These are phyloP conservation scores for Saccopteryx bilineata DNA, from an alignment of 2,113 vertebrate genomes.

Conservation along the genomic window DNA sequence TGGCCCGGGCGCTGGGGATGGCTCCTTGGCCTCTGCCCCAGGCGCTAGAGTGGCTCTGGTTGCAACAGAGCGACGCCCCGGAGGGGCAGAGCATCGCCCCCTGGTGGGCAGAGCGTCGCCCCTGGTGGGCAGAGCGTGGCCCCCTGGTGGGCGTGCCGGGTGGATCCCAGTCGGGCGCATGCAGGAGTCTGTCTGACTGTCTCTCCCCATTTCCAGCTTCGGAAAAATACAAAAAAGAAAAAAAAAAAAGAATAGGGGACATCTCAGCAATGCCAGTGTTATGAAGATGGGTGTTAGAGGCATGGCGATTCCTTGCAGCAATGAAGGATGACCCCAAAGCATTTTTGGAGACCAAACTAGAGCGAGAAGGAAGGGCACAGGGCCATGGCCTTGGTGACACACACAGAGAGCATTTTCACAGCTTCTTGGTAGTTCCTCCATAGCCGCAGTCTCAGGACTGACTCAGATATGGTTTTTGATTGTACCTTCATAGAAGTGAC, in stretches of 20 bases:
- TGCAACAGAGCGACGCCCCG: too few relatives aligned
- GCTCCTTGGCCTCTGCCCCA: too few relatives aligned
- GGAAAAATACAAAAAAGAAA: too few relatives aligned
- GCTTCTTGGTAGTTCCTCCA: background rate
- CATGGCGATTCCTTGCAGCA: conserved; percentile 93
- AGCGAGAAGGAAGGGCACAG: conserved; percentile 89
- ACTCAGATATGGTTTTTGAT: conserved; percentile 24
- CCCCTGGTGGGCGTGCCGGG: too few relatives aligned
- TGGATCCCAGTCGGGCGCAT: too few relatives aligned
- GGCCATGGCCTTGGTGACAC: background rate
- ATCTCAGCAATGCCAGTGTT: conserved; percentile 95
- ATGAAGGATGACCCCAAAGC: conserved; percentile 91
- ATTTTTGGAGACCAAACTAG: conserved; percentile 92
- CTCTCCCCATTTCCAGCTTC: too few relatives aligned
- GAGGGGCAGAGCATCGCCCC: too few relatives aligned
- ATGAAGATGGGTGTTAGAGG: conserved; percentile 89
- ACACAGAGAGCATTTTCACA: background rate
- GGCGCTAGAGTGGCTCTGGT: too few relatives aligned
- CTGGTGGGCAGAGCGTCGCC: too few relatives aligned
- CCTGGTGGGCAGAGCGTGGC: too few relatives aligned
- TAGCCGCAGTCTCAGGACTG: background rate
- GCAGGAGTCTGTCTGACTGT: too few relatives aligned
- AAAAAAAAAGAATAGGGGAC: conserved; percentile 95
- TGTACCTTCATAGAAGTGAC: background rate
- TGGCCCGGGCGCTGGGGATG: too few relatives aligned